phyloP scores from a whole-genome alignment of 2,888 invertebrate species.

The Drosophila siamana region DNA sequence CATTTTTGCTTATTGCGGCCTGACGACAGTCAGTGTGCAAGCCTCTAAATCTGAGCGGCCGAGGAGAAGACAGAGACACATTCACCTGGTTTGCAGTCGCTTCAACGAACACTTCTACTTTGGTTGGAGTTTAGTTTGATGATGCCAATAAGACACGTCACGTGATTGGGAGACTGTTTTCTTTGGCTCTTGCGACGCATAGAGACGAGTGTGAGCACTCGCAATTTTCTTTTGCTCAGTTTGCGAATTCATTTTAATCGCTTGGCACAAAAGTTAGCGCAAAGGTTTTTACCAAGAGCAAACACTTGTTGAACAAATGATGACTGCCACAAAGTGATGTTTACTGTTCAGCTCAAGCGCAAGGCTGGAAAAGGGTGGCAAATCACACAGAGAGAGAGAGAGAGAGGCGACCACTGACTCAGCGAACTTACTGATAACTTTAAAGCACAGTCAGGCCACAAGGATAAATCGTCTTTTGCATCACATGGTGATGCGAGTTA shows the following conservation, averaged over 20 bases:
- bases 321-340: constrained; percentile 76
- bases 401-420: constrained; percentile 46
- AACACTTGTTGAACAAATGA: constrained; percentile 80
- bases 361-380: neutral
- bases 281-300: constrained; percentile 71
- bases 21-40: constrained; percentile 4
- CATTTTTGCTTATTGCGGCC: constrained; percentile 57
- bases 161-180: constrained; percentile 48
- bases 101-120: neutral
- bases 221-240: constrained; percentile 17
- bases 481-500: neutral
- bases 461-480: constrained; percentile 43
- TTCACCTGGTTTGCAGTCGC: neutral
- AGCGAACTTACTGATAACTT: constrained; percentile 49
- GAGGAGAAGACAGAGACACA: constrained; percentile 2
- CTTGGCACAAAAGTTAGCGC: constrained; percentile 53
- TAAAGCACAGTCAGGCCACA: constrained; percentile 49
- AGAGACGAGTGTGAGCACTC: constrained; percentile 1
- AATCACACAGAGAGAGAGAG: neutral
- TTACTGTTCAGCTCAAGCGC: constrained; percentile 59
- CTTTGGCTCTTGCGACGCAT: constrained; percentile 14
- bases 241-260: constrained; percentile 62
- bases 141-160: constrained; percentile 84
- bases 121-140: constrained; percentile 54
- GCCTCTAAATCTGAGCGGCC: constrained; percentile 29